These are phyloP conservation scores for Tokudaia muenninki DNA, from an alignment of 2,797 vertebrate genomes.

Conservation along the genomic window DNA sequence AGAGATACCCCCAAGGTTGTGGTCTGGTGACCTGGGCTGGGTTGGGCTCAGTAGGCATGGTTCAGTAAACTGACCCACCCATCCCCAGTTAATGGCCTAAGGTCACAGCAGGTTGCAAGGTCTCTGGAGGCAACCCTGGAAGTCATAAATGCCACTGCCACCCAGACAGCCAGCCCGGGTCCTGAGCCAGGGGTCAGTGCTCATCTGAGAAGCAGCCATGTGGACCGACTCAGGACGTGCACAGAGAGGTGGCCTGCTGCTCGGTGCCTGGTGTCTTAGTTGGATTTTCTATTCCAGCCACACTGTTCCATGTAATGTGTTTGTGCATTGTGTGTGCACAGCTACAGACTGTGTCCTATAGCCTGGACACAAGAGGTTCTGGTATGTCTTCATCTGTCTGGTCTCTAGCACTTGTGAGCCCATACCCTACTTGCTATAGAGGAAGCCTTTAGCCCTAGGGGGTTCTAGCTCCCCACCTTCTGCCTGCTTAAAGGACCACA, in stretches of 20 bases:
- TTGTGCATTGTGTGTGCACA: not conserved
- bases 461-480: not conserved
- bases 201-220: not conserved
- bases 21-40: not conserved
- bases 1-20: not conserved
- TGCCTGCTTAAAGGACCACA: not conserved
- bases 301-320: not conserved
- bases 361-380: not conserved
- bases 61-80: not conserved
- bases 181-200: not conserved
- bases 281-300: not conserved
- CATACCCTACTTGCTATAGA: not conserved
- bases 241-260: not conserved
- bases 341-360: not conserved
- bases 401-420: rapidly evolving
- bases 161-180: not conserved
- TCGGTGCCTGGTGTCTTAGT: not conserved
- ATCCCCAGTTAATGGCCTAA: not conserved
- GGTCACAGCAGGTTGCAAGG: not conserved
- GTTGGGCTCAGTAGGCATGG: not conserved
- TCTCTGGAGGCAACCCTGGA: not conserved
- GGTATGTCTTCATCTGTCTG: not conserved
- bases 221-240: not conserved
- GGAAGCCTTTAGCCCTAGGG: not conserved
- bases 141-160: not conserved